Evolutionary conservation across 2,113 vertebrate species (phyloP).

Genomic region (Dunckerocampus dactyliophorus): DNA sequence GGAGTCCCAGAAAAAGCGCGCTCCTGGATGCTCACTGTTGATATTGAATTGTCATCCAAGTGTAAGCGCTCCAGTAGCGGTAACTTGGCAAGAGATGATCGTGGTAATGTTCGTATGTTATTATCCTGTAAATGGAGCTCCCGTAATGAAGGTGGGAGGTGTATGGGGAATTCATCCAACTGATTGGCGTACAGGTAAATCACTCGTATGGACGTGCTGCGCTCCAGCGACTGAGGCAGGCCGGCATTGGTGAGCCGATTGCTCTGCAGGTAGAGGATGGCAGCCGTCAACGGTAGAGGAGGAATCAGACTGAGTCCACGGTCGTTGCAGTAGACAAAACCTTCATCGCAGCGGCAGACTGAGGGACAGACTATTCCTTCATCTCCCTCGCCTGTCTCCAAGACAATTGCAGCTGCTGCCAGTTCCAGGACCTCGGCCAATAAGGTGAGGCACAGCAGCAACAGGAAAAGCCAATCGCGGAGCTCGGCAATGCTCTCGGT

Average conservation of each 20-base stretch:
- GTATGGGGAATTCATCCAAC: slow-evolving; percentile 84
- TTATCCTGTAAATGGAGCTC: slow-evolving; percentile 97
- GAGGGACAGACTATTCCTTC: slow-evolving; percentile 79
- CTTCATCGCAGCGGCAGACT: slow-evolving; percentile 86
- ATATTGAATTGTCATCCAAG: slow-evolving; percentile 94
- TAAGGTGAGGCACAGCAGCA: slow-evolving; percentile 86
- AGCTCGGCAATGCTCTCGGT: slow-evolving; percentile 80
- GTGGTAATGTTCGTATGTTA: slow-evolving; percentile 84
- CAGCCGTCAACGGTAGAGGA: slow-evolving; percentile 79
- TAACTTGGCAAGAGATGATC: slow-evolving; percentile 80
- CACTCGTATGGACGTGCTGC: slow-evolving; percentile 78
- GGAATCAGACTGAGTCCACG: slow-evolving; percentile 86
- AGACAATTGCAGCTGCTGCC: slow-evolving; percentile 73
- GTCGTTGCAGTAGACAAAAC: slow-evolving; percentile 95
- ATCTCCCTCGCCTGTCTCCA: slow-evolving; percentile 73
- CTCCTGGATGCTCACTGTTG: slow-evolving; percentile 92
- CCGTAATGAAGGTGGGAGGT: slow-evolving; percentile 82
- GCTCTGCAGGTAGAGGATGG: slow-evolving; percentile 94
- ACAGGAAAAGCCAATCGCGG: slow-evolving; percentile 86
- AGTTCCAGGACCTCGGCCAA: slow-evolving; percentile 84
- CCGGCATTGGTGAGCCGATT: slow-evolving; percentile 87
- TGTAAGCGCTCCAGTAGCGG: slow-evolving; percentile 91
- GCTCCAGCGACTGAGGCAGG: slow-evolving; percentile 77
- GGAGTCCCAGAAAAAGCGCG: slow-evolving; percentile 89
- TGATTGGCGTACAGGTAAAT: slow-evolving; percentile 93